A percentile compares a stretch with the other conserved stretches of the same genome.
Evolutionary conservation across 2,797 vertebrate genomes (phyloP).

Genomic region (Nannoperca obscura): DNA sequence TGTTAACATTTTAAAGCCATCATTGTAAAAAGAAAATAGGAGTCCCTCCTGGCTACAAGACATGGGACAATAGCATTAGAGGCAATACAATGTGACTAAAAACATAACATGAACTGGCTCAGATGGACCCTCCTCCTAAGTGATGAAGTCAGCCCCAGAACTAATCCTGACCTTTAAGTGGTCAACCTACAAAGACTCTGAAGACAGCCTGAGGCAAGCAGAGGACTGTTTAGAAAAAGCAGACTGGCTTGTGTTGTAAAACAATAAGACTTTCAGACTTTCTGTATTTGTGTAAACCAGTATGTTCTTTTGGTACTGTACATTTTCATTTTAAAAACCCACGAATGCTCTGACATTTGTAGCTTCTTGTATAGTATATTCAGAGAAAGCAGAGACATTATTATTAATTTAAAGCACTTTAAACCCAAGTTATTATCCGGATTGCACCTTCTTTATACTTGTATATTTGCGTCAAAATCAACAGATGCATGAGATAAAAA

Average conservation of each 20-base stretch:
- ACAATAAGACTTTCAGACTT: neutral
- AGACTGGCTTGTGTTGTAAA: neutral
- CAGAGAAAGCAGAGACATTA: neutral
- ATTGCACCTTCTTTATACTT: neutral
- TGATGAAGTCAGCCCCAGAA: constrained; percentile 41
- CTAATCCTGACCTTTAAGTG: constrained; percentile 54
- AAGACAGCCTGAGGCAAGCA: constrained; percentile 29
- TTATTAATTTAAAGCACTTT: neutral
- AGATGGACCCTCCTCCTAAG: constrained; percentile 12
- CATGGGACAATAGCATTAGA: neutral
- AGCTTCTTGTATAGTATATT: neutral
- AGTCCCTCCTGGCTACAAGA: neutral
- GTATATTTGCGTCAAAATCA: constrained; percentile 7
- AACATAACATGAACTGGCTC: constrained; percentile 12
- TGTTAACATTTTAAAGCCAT: neutral
- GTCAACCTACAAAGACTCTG: constrained; percentile 15
- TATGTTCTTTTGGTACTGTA: neutral
- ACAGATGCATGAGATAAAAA: constrained; percentile 9
- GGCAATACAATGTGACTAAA: neutral
- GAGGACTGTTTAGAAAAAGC: constrained; percentile 8
- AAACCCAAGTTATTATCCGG: neutral
- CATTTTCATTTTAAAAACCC: neutral
- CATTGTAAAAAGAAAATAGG: neutral
- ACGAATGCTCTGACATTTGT: neutral
- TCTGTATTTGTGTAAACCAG: neutral